Conservation (phyloP, 2,888 invertebrate species). For the Sialis fuliginosa region DNA sequence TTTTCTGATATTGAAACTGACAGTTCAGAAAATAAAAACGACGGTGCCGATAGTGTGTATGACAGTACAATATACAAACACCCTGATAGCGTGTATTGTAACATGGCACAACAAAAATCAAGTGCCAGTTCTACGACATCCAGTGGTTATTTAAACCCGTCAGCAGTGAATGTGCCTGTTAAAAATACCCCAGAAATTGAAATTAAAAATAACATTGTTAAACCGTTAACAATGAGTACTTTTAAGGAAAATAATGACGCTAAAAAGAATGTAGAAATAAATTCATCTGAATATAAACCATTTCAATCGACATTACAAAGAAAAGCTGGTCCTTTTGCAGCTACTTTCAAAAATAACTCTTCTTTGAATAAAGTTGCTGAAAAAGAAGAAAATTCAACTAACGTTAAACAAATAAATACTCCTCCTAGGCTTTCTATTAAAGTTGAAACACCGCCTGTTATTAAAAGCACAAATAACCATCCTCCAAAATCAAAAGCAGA, state of each 20-base stretch:
- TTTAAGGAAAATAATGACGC: neutral
- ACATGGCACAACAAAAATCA: slow-evolving; percentile 38
- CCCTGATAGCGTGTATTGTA: slow-evolving; percentile 44
- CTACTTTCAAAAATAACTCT: slow-evolving; percentile 7
- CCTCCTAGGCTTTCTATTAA: slow-evolving; percentile 6
- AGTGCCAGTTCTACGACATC: slow-evolving; percentile 43
- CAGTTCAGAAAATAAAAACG: slow-evolving; percentile 10
- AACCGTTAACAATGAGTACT: slow-evolving; percentile 12
- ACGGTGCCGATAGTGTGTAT: slow-evolving; percentile 31
- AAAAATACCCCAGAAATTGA: slow-evolving; percentile 13
- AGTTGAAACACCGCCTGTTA: slow-evolving; percentile 9
- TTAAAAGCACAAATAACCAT: slow-evolving; percentile 15
- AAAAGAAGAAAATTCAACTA: slow-evolving; percentile 5
- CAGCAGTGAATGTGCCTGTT: slow-evolving; percentile 47
- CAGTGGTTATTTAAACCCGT: slow-evolving; percentile 56
- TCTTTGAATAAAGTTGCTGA: slow-evolving; percentile 10
- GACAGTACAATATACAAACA: slow-evolving; percentile 39
- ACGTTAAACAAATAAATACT: slow-evolving; percentile 1
- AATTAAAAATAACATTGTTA: slow-evolving; percentile 11
- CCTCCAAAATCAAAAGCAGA: slow-evolving; percentile 32
- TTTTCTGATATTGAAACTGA: slow-evolving; percentile 9
- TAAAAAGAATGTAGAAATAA: neutral
- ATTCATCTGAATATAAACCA: slow-evolving; percentile 11
- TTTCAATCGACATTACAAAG: slow-evolving; percentile 13
- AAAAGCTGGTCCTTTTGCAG: slow-evolving; percentile 14